Base-by-base conservation (phyloP, 2,888 invertebrate genomes). In the Acronicta aceris region DNA sequence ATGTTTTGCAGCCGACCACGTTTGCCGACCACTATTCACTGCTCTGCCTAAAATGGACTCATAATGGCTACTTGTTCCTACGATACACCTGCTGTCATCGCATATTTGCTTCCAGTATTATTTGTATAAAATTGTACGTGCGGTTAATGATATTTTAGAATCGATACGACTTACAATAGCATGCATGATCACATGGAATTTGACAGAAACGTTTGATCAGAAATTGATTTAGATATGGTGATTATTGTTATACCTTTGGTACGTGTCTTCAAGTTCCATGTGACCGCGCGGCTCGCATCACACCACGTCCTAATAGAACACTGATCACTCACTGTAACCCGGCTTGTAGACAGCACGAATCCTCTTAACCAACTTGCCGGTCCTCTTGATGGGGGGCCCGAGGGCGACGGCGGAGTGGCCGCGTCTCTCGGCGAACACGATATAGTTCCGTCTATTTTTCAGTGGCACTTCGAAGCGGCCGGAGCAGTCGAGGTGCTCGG, bases 41-140 rank as follows among this genome's bases (percentile, higher is more conserved):
- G 87, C 78, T 87, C 83, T 83, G 85, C 93, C 93, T 93, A 93
- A 93, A 93, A 94, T 93, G 93, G 93, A 88, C 87, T 91, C 90
- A 89, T 92, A 92, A 93, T 93, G 86, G 91, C 87, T 87, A 91
- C 93, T 92, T 85, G 93, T 92, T 93, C 83, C 84, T 83, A 81
- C 88, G 84, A 88, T 93, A 91, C 93, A 93, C 93, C 93, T 93
- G 93, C 91, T 85, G 69, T 79, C 81, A 81, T 80, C 81, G 90
- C 89, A 85, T 89, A 89, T 90, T 89, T 85, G 89, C 88, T 86
- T 80, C 83, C 84, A 79, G 83, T 85, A 86, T 89, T 90, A 91
- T 90, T 84, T 81, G 81, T 81, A 79, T 85, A 84, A 82, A 81
- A 83, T 81, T 83, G 82, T 83, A 84, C 84, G 82, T 76, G 76